Percentiles rank a stretch among this genome's conserved stretches.
phyloP scores from a whole-genome alignment of 2,113 vertebrate species.

The Cyanoliseus patagonus region DNA sequence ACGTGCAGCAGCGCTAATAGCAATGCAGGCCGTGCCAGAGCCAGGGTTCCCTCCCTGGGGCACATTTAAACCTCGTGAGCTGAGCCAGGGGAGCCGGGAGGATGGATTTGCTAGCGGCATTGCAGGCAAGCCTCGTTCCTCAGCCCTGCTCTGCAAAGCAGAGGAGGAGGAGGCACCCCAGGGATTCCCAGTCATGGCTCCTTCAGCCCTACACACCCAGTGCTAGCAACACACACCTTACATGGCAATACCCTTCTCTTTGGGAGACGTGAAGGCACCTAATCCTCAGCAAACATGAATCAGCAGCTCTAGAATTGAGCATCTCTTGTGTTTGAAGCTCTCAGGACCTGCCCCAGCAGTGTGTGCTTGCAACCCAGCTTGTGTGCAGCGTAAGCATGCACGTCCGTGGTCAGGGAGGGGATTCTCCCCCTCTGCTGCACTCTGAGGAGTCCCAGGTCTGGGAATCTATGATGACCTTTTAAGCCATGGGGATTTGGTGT shows the following conservation, averaged over 20 bases:
- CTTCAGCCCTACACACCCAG: fast-evolving
- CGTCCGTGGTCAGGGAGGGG: background rate
- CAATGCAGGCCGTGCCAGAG: background rate
- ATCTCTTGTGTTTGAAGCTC: background rate
- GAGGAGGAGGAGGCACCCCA: background rate
- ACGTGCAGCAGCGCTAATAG: too few species aligned
- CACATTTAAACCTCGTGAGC: background rate
- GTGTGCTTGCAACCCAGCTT: background rate
- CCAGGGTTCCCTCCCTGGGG: background rate
- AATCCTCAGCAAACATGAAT: background rate
- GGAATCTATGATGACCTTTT: background rate
- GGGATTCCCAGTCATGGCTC: fast-evolving
- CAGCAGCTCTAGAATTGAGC: background rate
- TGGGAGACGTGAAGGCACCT: background rate
- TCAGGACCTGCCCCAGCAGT: background rate
- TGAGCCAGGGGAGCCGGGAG: fast-evolving
- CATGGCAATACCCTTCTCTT: background rate
- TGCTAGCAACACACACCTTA: background rate
- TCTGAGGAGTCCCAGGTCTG: background rate
- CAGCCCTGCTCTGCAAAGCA: background rate
- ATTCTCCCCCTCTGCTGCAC: background rate
- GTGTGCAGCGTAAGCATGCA: background rate
- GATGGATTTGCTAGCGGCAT: background rate
- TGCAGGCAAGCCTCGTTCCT: fast-evolving
- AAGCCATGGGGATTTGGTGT: background rate